phyloP scores from a whole-genome alignment of 2,888 invertebrate species.

The Proisotoma minuta region DNA sequence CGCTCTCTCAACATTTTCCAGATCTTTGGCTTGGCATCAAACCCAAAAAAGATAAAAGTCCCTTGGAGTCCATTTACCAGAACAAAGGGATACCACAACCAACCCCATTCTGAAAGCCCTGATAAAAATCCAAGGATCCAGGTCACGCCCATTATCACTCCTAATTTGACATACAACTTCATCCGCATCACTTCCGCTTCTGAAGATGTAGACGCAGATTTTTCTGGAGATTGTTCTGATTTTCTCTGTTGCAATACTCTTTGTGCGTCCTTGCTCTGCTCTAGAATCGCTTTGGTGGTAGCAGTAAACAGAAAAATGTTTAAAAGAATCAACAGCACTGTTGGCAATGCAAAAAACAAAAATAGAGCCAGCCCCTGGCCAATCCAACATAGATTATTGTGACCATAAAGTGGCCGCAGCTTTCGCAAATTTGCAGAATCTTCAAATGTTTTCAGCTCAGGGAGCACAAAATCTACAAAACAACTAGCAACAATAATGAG shows the following conservation, averaged over 20 bases:
- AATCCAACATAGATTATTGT: conserved; percentile 51
- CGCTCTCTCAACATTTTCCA: conserved; percentile 46
- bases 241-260: conserved; percentile 20
- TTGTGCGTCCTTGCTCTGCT: conserved; percentile 33
- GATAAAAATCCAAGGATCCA: conserved; percentile 54
- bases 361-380: conserved; percentile 49
- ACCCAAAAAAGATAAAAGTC: conserved; percentile 52
- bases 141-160: conserved; percentile 53
- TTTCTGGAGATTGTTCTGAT: conserved; percentile 10
- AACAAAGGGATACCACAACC: conserved; percentile 53
- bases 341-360: conserved; percentile 52
- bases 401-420: conserved; percentile 41
- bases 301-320: conserved; percentile 51
- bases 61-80: conserved; percentile 54
- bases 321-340: conserved; percentile 50
- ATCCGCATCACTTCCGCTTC: conserved; percentile 43
- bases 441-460: conserved; percentile 4
- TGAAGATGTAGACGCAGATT: neutral
- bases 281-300: conserved; percentile 48
- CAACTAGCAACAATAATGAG: conserved; percentile 48
- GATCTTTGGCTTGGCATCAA: conserved; percentile 50
- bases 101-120: conserved; percentile 48
- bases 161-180: conserved; percentile 51
- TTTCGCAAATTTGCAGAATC: conserved; percentile 18
- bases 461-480: conserved; percentile 30